phyloP scores from a whole-genome alignment of 30 jellyfish, hydroid and myxozoan genomes.

The Chrysaora quinquecirrha region DNA sequence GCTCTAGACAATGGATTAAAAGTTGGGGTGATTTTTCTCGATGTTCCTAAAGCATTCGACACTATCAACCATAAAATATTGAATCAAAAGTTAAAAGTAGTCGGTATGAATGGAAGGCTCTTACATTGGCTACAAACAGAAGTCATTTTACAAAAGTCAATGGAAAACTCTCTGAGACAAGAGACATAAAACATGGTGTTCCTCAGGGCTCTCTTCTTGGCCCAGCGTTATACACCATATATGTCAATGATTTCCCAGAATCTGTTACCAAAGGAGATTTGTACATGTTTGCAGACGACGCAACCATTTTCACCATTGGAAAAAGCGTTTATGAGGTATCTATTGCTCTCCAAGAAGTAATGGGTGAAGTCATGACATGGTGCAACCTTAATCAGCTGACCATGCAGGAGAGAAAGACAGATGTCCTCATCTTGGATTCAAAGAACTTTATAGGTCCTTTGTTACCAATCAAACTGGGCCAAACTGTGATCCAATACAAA shows the following conservation, averaged over 20 bases:
- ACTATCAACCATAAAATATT: conserved; percentile 56
- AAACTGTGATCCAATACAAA: conserved; percentile 38
- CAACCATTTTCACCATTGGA: conserved; percentile 59
- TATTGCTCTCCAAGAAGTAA: conserved; percentile 29
- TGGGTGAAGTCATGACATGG: conserved; percentile 44
- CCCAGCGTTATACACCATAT: conserved; percentile 41
- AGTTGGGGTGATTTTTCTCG: conserved; percentile 47
- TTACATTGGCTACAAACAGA: conserved; percentile 49
- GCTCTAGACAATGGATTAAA: conserved; percentile 38
- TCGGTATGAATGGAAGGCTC: conserved; percentile 58
- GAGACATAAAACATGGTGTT: conserved; percentile 43
- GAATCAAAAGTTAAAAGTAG: conserved; percentile 41
- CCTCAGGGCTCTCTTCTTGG: conserved; percentile 71
- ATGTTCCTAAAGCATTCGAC: conserved; percentile 67
- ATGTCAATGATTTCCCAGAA: conserved; percentile 71
- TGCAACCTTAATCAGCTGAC: conserved; percentile 50
- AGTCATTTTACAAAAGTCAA: conserved; percentile 48
- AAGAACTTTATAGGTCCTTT: conserved; percentile 52
- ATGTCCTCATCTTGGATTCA: conserved; percentile 38
- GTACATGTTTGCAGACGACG: conserved; percentile 71
- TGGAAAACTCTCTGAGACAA: conserved; percentile 26
- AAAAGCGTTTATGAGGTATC: conserved; percentile 55
- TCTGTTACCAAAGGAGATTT: conserved; percentile 58
- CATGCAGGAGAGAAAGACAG: conserved; percentile 44
- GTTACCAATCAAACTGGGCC: conserved; percentile 64